Percentiles rank a stretch among this genome's conserved stretches.
These are phyloP conservation scores for Euspilapteryx auroguttella DNA, from an alignment of 2,888 invertebrate genomes.

Conservation along the genomic window DNA sequence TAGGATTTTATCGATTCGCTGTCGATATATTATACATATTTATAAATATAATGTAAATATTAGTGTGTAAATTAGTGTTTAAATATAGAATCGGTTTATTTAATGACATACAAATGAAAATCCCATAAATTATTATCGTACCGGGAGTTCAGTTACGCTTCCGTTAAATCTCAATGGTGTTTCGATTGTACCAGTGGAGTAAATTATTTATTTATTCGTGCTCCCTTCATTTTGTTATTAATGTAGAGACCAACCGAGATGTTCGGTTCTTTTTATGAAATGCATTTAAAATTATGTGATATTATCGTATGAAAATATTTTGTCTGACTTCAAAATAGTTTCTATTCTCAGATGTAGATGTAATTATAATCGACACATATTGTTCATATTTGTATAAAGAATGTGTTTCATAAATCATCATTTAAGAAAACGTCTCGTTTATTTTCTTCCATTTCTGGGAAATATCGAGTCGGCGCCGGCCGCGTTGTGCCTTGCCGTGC, in stretches of 20 bases:
- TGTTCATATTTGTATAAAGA: conserved; percentile 25
- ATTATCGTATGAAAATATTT: conserved; percentile 48
- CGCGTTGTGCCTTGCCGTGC: too few relatives aligned
- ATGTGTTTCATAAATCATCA: conserved; percentile 19
- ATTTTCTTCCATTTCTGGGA: too few relatives aligned
- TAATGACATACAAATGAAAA: conserved; percentile 54
- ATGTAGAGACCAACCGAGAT: conserved; percentile 14
- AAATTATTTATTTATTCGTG: conserved; percentile 46
- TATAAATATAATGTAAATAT: conserved; percentile 61
- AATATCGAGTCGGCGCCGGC: too few relatives aligned
- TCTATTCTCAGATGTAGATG: conserved; percentile 36
- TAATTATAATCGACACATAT: conserved; percentile 20
- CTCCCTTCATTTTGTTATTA: conserved; percentile 27
- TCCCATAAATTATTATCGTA: conserved; percentile 59
- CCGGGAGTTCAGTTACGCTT: conserved; percentile 51
- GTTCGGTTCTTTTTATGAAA: conserved; percentile 25
- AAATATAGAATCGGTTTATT: conserved; percentile 60
- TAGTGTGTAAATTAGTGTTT: conserved; percentile 56
- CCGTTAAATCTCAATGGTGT: conserved; percentile 59
- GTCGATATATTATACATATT: conserved; percentile 58
- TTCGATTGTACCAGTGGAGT: conserved; percentile 58
- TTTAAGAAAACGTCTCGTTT: conserved; percentile 10
- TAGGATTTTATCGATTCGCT: conserved; percentile 52
- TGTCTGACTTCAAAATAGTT: conserved; percentile 58
- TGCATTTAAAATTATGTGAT: conserved; percentile 61